A percentile compares a stretch with the other conserved stretches of the same genome.
phyloP scores from a whole-genome alignment of 1,140 invertebrate species.

The Pseudachorutes palmiensis region DNA sequence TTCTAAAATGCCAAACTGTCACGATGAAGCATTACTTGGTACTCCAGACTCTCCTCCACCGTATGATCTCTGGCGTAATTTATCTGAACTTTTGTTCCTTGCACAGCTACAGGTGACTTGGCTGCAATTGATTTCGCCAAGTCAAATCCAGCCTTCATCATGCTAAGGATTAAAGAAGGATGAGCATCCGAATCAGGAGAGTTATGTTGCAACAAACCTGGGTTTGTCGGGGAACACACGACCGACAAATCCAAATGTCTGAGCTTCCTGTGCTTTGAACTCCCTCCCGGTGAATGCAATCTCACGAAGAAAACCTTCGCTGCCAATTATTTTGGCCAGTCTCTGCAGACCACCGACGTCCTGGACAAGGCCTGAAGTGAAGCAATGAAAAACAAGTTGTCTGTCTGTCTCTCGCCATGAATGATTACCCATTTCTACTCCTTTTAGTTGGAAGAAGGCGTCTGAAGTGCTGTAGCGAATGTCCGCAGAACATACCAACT shows the following conservation, averaged over 20 bases:
- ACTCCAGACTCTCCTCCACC: conserved; percentile 73
- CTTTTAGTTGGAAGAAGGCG: conserved; percentile 87
- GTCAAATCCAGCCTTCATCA: conserved; percentile 61
- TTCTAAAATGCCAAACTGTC: conserved; percentile 7
- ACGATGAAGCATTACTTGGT: conserved; percentile 62
- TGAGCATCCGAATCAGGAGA: conserved; percentile 14
- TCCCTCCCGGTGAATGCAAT: conserved; percentile 78
- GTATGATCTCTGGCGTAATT: conserved; percentile 80
- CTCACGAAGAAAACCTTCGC: conserved; percentile 75
- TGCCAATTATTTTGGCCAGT: conserved; percentile 85
- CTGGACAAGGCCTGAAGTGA: conserved; percentile 82
- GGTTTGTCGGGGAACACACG: conserved; percentile 62
- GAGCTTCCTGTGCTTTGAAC: conserved; percentile 69
- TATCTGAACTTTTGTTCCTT: conserved; percentile 73
- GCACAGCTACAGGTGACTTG: conserved; percentile 92
- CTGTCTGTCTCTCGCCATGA: too few relatives aligned
- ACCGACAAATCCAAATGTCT: conserved; percentile 63
- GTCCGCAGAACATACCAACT: conserved; percentile 78
- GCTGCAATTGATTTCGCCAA: conserved; percentile 69
- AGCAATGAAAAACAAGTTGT: too few relatives aligned
- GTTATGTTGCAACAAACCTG: conserved; percentile 46
- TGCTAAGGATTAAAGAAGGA: conserved; percentile 42
- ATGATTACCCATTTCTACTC: conserved; percentile 54
- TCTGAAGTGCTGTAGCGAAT: conserved; percentile 85
- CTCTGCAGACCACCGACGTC: conserved; percentile 91